phyloP scores from a whole-genome alignment of 1,140 invertebrate species.

The Brachionus angularis region DNA sequence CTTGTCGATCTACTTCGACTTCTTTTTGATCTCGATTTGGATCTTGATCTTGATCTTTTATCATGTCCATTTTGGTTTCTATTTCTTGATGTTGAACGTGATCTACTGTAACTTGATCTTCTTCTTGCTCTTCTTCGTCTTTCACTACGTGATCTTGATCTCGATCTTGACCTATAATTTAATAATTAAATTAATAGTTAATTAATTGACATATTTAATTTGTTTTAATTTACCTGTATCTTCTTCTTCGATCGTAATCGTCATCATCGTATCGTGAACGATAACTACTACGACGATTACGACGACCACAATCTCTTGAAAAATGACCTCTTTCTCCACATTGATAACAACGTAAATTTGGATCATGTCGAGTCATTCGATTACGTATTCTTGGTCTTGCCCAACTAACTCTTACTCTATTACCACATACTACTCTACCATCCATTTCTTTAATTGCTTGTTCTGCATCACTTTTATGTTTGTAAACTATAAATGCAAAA shows the following conservation, averaged over 20 bases:
- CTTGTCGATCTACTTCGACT: too few relatives aligned
- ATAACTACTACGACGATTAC: not conserved
- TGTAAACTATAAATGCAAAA: constrained; percentile 57
- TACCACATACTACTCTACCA: constrained; percentile 61
- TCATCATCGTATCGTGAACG: not conserved
- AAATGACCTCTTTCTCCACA: constrained; percentile 57
- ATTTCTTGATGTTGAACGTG: too few relatives aligned
- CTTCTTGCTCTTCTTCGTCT: too few relatives aligned
- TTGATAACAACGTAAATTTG: constrained; percentile 53
- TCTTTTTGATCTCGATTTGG: too few relatives aligned
- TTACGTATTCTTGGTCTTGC: constrained; percentile 54
- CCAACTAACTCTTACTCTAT: constrained; percentile 51
- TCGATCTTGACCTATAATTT: constrained; percentile 24
- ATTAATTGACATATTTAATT: too few relatives aligned
- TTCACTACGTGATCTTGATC: not conserved
- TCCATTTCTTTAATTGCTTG: constrained; percentile 54
- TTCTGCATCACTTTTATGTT: constrained; percentile 54
- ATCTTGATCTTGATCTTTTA: too few relatives aligned
- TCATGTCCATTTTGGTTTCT: too few relatives aligned
- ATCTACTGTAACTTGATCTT: too few relatives aligned
- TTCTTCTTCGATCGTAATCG: not conserved
- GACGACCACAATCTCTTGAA: constrained; percentile 10
- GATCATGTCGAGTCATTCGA: constrained; percentile 47
- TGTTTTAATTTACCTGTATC: constrained; percentile 23
- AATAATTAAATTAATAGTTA: constrained; percentile 35